Conservation (phyloP, 2,797 vertebrate genomes). For the Gouania willdenowi region DNA sequence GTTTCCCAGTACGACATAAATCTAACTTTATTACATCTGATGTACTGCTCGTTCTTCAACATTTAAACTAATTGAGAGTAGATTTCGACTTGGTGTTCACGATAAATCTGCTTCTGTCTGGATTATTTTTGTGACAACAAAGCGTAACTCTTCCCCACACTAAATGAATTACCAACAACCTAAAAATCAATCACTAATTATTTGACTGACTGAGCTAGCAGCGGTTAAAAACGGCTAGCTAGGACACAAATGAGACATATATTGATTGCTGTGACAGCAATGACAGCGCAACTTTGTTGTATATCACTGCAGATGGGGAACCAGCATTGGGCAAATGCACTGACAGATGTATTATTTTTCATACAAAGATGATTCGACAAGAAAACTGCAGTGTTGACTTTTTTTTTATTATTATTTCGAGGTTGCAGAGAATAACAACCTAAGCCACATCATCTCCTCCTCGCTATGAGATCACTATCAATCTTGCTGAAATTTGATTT, state of each 20-base stretch:
- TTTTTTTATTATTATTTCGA: constrained; percentile 5
- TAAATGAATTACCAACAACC: neutral
- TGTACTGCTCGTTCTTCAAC: neutral
- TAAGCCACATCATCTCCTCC: constrained; percentile 30
- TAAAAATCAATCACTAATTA: neutral
- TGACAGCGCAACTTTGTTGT: no score
- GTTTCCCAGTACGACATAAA: neutral
- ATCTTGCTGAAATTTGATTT: constrained; percentile 50
- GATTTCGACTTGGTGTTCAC: neutral
- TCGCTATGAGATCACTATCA: constrained; percentile 48
- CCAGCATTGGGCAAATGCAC: constrained; percentile 32
- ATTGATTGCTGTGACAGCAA: no score
- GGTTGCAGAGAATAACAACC: constrained; percentile 40
- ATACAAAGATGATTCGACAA: constrained; percentile 35
- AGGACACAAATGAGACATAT: no score
- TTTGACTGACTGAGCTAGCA: neutral
- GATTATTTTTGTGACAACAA: neutral
- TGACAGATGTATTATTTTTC: constrained; percentile 41
- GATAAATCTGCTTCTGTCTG: neutral
- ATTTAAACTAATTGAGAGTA: neutral
- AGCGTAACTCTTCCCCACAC: neutral
- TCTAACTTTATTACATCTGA: neutral
- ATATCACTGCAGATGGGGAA: constrained; percentile 3
- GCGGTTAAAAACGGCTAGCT: no score
- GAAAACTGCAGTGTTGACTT: constrained; percentile 35